These are phyloP conservation scores for Chironomus riparius DNA, from an alignment of 2,888 invertebrate genomes.

Conservation along the genomic window DNA sequence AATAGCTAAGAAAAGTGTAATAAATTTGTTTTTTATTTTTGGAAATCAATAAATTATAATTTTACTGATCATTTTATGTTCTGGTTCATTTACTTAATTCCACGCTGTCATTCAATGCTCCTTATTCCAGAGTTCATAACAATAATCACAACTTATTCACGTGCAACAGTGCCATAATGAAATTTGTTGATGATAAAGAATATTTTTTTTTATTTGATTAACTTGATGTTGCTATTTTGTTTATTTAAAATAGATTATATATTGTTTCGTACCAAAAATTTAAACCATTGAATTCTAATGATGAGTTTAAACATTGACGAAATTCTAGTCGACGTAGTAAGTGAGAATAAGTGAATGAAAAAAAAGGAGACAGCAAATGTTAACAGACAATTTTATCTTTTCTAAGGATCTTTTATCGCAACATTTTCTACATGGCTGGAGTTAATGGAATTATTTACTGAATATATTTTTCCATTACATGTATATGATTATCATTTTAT, in stretches of 20 bases:
- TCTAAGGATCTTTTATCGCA: constrained; percentile 14
- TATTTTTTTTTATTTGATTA: neutral
- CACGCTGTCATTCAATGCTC: neutral
- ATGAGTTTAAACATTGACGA: too few species aligned
- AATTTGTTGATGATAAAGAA: neutral
- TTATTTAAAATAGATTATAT: too few species aligned
- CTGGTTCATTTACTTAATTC: neutral
- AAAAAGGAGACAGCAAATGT: neutral
- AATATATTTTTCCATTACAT: neutral
- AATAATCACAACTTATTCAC: neutral
- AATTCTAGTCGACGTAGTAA: neutral
- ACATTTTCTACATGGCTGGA: constrained; percentile 9
- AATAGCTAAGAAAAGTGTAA: too few species aligned
- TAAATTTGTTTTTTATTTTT: too few species aligned
- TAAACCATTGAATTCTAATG: too few species aligned
- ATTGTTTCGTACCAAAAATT: too few species aligned
- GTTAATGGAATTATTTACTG: constrained; percentile 2
- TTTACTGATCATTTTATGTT: neutral
- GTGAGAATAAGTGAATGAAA: neutral
- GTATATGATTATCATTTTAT: neutral
- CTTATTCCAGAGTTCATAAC: neutral
- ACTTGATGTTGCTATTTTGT: neutral
- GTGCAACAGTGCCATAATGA: neutral
- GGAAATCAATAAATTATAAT: neutral
- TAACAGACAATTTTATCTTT: constrained; percentile 10